phyloP scores from a whole-genome alignment of 2,888 invertebrate genomes.

The Altica lythri region DNA sequence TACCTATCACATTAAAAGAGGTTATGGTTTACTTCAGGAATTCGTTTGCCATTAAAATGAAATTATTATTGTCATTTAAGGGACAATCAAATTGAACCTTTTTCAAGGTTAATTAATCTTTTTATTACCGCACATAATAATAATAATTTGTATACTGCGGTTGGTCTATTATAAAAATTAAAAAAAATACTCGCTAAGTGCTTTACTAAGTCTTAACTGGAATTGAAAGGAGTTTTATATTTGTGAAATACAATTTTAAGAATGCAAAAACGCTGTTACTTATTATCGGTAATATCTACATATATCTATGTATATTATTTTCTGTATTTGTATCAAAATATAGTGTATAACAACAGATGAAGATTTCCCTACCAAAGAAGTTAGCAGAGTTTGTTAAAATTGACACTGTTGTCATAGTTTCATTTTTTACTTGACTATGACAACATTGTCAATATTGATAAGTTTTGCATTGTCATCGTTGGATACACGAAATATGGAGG shows the following conservation, averaged over 20 bases:
- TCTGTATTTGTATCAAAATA: too few relatives aligned
- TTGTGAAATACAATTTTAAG: too few relatives aligned
- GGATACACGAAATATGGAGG: neutral
- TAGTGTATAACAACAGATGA: too few relatives aligned
- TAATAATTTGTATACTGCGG: too few relatives aligned
- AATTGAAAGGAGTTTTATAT: too few relatives aligned
- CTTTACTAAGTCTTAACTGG: too few relatives aligned
- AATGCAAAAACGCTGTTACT: too few relatives aligned
- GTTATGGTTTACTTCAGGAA: constrained; percentile 41
- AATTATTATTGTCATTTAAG: constrained; percentile 21
- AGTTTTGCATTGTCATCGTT: constrained; percentile 35
- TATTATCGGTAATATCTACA: neutral
- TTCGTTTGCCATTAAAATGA: constrained; percentile 20
- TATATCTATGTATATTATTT: too few relatives aligned
- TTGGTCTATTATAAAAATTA: too few relatives aligned
- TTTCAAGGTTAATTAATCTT: constrained; percentile 20
- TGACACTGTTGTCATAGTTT: constrained; percentile 50
- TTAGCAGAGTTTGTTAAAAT: constrained; percentile 43
- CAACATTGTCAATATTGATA: constrained; percentile 48
- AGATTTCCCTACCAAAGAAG: too few relatives aligned
- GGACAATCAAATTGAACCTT: constrained; percentile 7
- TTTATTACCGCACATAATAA: too few relatives aligned
- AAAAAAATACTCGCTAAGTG: too few relatives aligned
- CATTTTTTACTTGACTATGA: constrained; percentile 44
- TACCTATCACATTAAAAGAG: constrained; percentile 43